Conservation (phyloP, 1,140 invertebrate genomes). For the Chironomus striatipennis region DNA sequence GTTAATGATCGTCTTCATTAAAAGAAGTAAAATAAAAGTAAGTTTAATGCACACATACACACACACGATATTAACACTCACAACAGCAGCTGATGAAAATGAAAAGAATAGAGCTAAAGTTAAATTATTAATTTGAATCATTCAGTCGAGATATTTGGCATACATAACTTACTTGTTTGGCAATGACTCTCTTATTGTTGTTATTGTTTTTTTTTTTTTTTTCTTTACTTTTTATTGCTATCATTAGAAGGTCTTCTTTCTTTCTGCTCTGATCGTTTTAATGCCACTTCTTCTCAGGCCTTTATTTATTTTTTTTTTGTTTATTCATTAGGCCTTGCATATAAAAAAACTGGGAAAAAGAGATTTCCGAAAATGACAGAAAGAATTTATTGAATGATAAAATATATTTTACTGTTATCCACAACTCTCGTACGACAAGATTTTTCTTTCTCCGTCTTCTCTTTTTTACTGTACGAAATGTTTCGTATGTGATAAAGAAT, state of each 20-base stretch:
- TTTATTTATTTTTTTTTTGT: too few species aligned
- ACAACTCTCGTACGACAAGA: conserved; percentile 6
- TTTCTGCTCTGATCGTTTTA: too few species aligned
- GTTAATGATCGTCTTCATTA: background rate
- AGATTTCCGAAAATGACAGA: background rate
- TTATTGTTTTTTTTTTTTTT: background rate
- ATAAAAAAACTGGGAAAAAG: background rate
- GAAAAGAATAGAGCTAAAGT: background rate
- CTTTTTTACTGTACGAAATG: background rate
- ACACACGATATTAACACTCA: background rate
- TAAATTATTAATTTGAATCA: conserved; percentile 2
- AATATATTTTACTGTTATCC: background rate
- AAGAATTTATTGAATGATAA: conserved; percentile 4
- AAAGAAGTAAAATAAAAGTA: background rate
- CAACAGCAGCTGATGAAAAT: background rate
- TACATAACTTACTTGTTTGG: background rate
- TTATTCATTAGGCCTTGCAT: background rate
- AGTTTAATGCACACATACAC: background rate
- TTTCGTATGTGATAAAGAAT: background rate
- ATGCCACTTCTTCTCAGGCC: too few species aligned
- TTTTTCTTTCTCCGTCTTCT: too few species aligned
- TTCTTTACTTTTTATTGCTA: background rate
- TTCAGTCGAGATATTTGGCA: conserved; percentile 5
- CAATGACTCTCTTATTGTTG: background rate
- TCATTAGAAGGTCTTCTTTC: background rate